phyloP scores from a whole-genome alignment of 2,888 invertebrate genomes.

The Cheilosia scutellata region DNA sequence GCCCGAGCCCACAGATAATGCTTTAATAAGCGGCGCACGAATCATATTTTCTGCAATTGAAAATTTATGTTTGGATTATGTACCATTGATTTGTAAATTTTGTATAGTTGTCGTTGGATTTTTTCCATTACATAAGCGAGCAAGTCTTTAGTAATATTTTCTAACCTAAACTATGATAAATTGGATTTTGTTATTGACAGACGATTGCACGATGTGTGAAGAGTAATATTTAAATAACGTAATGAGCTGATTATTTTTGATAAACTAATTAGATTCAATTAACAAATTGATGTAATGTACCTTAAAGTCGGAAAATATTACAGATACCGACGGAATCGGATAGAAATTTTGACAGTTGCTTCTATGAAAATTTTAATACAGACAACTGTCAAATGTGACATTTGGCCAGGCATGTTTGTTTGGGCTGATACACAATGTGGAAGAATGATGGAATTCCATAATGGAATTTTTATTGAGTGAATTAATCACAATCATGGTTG shows the following conservation, averaged over 20 bases:
- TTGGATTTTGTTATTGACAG: slow-evolving; percentile 17
- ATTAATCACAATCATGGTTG: too few species aligned
- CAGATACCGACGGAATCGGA: slow-evolving; percentile 66
- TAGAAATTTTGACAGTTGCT: slow-evolving; percentile 61
- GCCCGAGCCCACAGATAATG: slow-evolving; percentile 85
- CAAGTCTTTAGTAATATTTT: slow-evolving; percentile 53
- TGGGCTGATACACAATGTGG: slow-evolving; percentile 4
- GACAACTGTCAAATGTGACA: slow-evolving; percentile 59
- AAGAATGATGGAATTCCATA: background rate
- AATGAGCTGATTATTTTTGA: slow-evolving; percentile 1
- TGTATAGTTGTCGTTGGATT: slow-evolving; percentile 40
- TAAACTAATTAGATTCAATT: slow-evolving; percentile 34
- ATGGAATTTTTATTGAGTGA: slow-evolving; percentile 8
- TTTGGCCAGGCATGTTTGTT: background rate
- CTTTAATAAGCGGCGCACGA: slow-evolving; percentile 90
- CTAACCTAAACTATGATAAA: slow-evolving; percentile 58
- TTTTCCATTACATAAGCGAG: slow-evolving; percentile 76
- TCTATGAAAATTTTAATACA: slow-evolving; percentile 43
- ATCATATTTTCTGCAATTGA: slow-evolving; percentile 86
- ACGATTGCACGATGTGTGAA: background rate
- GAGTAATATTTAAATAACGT: background rate
- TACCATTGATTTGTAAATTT: slow-evolving; percentile 23
- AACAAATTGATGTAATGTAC: slow-evolving; percentile 76
- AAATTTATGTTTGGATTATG: slow-evolving; percentile 16
- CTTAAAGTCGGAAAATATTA: slow-evolving; percentile 80